Base-by-base conservation (phyloP, 2,797 vertebrate genomes). In the Pogonophryne albipinna region DNA sequence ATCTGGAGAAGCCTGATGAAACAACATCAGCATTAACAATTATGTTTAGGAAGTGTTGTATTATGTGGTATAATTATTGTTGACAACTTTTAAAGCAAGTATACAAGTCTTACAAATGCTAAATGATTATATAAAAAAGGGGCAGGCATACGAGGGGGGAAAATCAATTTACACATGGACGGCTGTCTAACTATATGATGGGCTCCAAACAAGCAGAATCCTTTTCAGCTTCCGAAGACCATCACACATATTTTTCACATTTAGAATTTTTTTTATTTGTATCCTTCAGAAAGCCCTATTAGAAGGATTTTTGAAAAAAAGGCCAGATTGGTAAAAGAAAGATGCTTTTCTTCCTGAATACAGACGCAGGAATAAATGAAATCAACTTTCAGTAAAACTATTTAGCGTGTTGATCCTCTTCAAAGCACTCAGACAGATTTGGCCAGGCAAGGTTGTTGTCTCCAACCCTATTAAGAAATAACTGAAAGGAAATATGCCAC, bases 101-200 rank as follows among this genome's bases (percentile, higher is more conserved):
- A 81, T 88, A 87, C 86, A 90, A 80, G 83, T 85, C 71, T 88
- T 90, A 90, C 77, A 89, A 91, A 90, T 83, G 71, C 86, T 85
- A 89, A 85, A 79, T 67, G 70, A 75, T 83, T 65, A 75, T 76
- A 87, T 81, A 76, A 85, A 79, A 72, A 58, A 6, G 23, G 47
- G 56, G 51, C 56, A 63, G 60, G 80, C 45, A 9, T 34, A 76
- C 15, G 49, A 67, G 62, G 51, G 19, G 55, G 64, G 65, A 62
- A 47, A 49, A 51, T 74, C 11, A 23, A 44, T 69, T 69, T 51
- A 59, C 75, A 80, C 56, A 10, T 79, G 87, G 85, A 89, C 86
- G 85, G 87, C 73, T 65, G 70, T 47, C 60, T 8, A 46, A 63
- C 78, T 61, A 2, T 0, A 58, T 31, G 57, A 14, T 27, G 65